Percentiles rank a stretch among this genome's conserved stretches.
Conservation (phyloP, 2,113 vertebrate species). For the Hippoglossus stenolepis region DNA sequence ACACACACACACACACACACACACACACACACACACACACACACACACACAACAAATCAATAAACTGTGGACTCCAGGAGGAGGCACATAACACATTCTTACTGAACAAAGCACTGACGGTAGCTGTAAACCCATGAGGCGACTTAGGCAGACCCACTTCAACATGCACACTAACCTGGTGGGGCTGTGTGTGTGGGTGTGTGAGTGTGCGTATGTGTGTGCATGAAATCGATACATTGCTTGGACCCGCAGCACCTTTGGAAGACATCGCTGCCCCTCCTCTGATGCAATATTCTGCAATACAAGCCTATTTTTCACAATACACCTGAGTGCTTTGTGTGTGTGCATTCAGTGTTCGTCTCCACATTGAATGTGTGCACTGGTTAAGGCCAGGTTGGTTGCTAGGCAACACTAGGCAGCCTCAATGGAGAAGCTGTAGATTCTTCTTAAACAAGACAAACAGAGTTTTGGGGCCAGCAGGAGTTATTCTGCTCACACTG, state of each 20-base stretch:
- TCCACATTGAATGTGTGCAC: slow-evolving; percentile 39
- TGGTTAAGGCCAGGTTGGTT: slow-evolving; percentile 74
- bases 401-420: slow-evolving; percentile 74
- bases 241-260: too few relatives aligned
- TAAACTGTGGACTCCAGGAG: slow-evolving; percentile 49
- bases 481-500: slow-evolving; percentile 40
- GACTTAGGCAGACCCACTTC: slow-evolving; percentile 34
- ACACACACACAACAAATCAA: slow-evolving; percentile 18
- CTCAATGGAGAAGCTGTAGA: slow-evolving; percentile 55
- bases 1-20: slow-evolving; percentile 20
- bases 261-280: too few relatives aligned
- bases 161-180: slow-evolving; percentile 16
- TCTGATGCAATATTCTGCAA: too few relatives aligned
- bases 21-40: slow-evolving; percentile 1
- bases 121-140: slow-evolving; percentile 41
- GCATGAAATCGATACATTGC: too few relatives aligned
- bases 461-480: slow-evolving; percentile 39
- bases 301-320: too few relatives aligned
- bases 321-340: neutral
- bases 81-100: slow-evolving; percentile 32
- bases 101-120: slow-evolving; percentile 37
- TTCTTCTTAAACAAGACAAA: slow-evolving; percentile 62
- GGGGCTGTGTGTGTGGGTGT: too few relatives aligned
- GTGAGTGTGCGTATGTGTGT: too few relatives aligned
- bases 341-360: neutral